Evolutionary conservation across 2,113 vertebrate species (phyloP), one percentile per base, ranked within the genome.

Genomic region (Tachysurus fulvidraco): DNA sequence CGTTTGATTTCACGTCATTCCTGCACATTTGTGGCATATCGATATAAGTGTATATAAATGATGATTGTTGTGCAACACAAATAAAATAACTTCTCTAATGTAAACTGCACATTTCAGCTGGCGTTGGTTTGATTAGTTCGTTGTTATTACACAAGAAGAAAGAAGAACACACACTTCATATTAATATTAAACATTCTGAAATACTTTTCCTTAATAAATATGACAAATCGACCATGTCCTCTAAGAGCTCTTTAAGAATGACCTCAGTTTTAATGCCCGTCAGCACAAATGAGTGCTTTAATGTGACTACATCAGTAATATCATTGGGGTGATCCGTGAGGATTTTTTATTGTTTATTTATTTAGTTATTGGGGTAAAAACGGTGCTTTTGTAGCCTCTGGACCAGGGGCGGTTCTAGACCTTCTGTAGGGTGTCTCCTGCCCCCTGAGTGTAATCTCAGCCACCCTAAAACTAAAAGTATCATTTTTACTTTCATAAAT

Each of bases 1-100:
- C 55, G 55, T 25, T 5, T 60, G 30, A 60, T 60, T 81, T 81
- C 78, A 81, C 78, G 78, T 60, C 55, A 60, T 44, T 80, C 21
- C 54, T 36, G 46, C 25, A 52, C 46, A 11, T 54, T 77, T 77
- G 71, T 50, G 71, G 23, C 71, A 23, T 65, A 11, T 65, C n/a
- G 0, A 14, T 65, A 65, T 13, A 65, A 65, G 12, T 1, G n/a
- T 8, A 2, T 23, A 23, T 36, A 50, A 50, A 50, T 9, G 5
- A 50, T 50, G 46, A 50, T 17, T 17, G 57, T 59, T 19, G 28
- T 65, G 28, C 11, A 28, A 13, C 64, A 65, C 1, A 28, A 65
- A 11, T n/a, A 65, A 65, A 21, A 44, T 21, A 46, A 3, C 3
- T 41, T 71, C n/a, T 16, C 19, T 44, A 4, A 71, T 41, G 36